Evolutionary conservation across 2,113 vertebrate species (phyloP).

Genomic region (Aspiorhynchus laticeps): DNA sequence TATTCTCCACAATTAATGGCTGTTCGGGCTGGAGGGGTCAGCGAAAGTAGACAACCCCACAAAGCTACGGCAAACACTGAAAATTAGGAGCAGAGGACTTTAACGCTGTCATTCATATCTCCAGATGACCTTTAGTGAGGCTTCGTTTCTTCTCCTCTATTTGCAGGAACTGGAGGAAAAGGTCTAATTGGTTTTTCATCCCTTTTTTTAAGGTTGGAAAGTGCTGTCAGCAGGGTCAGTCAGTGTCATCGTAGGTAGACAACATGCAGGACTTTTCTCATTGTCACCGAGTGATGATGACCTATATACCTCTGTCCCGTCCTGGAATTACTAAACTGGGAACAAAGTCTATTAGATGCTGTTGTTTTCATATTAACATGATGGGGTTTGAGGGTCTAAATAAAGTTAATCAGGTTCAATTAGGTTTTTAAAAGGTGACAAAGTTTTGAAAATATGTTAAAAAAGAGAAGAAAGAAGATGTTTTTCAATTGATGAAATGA

Average conservation of each 20-base stretch:
- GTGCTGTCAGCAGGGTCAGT: slow-evolving; percentile 32
- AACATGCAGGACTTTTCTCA: neutral
- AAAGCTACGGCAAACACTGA: slow-evolving; percentile 99
- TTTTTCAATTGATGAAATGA: too few species aligned
- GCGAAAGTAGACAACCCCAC: slow-evolving; percentile 85
- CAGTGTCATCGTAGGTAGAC: neutral
- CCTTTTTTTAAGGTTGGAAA: slow-evolving; percentile 67
- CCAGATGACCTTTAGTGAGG: slow-evolving; percentile 99
- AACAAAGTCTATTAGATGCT: neutral
- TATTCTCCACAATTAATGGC: slow-evolving; percentile 99
- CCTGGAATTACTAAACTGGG: slow-evolving; percentile 6
- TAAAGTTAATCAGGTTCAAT: neutral
- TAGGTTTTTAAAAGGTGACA: neutral
- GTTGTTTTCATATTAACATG: neutral
- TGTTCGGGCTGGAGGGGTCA: slow-evolving; percentile 97
- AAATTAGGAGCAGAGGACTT: slow-evolving; percentile 99
- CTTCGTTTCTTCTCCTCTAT: slow-evolving; percentile 80
- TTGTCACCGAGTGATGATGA: slow-evolving; percentile 3
- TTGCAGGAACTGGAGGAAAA: slow-evolving; percentile 92
- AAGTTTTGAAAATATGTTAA: neutral
- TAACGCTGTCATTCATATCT: slow-evolving; percentile 99
- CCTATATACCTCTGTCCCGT: neutral
- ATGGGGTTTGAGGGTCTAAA: neutral
- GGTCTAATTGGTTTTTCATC: slow-evolving; percentile 97
- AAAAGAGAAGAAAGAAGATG: neutral